A percentile compares a stretch with the other conserved stretches of the same genome.
phyloP scores from a whole-genome alignment of 2,888 invertebrate genomes.

The Allophyes oxyacanthae region DNA sequence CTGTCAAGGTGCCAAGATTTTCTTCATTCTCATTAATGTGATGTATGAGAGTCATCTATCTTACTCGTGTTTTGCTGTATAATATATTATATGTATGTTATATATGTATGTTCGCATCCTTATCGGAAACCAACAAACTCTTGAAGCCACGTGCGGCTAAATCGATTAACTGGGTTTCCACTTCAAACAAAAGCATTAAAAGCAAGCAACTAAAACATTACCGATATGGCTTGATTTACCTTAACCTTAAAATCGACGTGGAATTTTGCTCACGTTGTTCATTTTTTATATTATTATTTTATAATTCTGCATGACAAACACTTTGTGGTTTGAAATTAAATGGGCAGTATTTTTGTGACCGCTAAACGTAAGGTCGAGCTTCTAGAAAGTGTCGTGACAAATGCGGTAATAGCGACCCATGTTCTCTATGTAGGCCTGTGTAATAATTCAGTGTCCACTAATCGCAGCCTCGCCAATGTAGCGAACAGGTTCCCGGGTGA shows the following conservation, averaged over 20 bases:
- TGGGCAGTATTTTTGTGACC: slow-evolving; percentile 6
- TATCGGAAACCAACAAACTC: slow-evolving; percentile 47
- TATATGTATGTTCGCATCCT: slow-evolving; percentile 23
- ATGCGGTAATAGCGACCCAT: not conserved
- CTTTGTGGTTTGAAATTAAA: slow-evolving; percentile 7
- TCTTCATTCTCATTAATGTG: slow-evolving; percentile 19
- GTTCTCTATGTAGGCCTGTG: slow-evolving; percentile 55
- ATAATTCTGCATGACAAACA: slow-evolving; percentile 7
- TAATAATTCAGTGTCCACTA: slow-evolving; percentile 62
- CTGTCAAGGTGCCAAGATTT: slow-evolving; percentile 36
- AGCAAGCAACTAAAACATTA: slow-evolving; percentile 39
- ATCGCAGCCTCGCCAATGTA: slow-evolving; percentile 38
- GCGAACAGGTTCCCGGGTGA: slow-evolving; percentile 70
- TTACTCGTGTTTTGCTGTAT: slow-evolving; percentile 11
- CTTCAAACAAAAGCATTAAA: slow-evolving; percentile 49
- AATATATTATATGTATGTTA: not conserved
- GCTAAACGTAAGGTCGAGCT: slow-evolving; percentile 8
- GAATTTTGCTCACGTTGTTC: slow-evolving; percentile 3
- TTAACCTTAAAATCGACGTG: slow-evolving; percentile 35
- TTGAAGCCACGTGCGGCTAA: slow-evolving; percentile 51
- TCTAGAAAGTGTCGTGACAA: slow-evolving; percentile 44
- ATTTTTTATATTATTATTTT: slow-evolving; percentile 1
- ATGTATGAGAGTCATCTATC: slow-evolving; percentile 29
- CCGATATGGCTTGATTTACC: slow-evolving; percentile 42
- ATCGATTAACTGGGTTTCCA: slow-evolving; percentile 51